phyloP scores from a whole-genome alignment of 1,140 invertebrate species.

The Drosophila orosa region DNA sequence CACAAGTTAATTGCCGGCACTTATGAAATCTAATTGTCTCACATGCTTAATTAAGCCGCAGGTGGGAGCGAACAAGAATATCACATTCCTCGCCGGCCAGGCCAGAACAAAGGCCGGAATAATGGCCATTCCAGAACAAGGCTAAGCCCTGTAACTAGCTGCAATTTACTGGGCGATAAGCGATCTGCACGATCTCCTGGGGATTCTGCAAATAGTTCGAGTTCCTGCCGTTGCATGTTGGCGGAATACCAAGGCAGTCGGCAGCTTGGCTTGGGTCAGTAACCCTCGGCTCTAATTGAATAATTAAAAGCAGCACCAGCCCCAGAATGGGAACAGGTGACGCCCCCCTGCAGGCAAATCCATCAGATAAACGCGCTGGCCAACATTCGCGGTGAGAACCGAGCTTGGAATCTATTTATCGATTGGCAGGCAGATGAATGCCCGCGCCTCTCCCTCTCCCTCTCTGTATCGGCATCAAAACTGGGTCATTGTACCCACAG shows the following conservation, averaged over 20 bases:
- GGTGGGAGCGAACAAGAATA: conserved; percentile 30
- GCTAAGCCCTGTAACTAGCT: conserved; percentile 63
- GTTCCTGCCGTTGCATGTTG: conserved; percentile 60
- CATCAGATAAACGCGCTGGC: conserved; percentile 16
- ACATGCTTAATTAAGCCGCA: conserved; percentile 42
- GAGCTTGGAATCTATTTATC: conserved; percentile 48
- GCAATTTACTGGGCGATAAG: conserved; percentile 62
- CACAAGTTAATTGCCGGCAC: conserved; percentile 37
- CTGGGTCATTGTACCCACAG: conserved; percentile 72
- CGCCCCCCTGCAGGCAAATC: conserved; percentile 60
- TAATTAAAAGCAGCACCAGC: conserved; percentile 57
- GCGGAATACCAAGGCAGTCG: conserved; percentile 38
- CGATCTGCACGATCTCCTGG: conserved; percentile 37
- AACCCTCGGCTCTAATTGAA: conserved; percentile 65
- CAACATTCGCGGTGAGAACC: conserved; percentile 32
- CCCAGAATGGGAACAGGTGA: conserved; percentile 45
- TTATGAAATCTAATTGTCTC: conserved; percentile 50
- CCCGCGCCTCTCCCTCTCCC: background rate
- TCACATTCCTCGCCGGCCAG: conserved; percentile 22
- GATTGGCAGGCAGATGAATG: conserved; percentile 51
- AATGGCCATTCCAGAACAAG: conserved; percentile 31
- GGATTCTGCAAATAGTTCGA: conserved; percentile 47
- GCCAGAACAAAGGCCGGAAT: conserved; percentile 25
- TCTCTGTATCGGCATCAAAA: conserved; percentile 25
- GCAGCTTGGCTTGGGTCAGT: conserved; percentile 49